Base-by-base conservation (phyloP, 2,888 invertebrate genomes). In the Cerastis rubricosa region DNA sequence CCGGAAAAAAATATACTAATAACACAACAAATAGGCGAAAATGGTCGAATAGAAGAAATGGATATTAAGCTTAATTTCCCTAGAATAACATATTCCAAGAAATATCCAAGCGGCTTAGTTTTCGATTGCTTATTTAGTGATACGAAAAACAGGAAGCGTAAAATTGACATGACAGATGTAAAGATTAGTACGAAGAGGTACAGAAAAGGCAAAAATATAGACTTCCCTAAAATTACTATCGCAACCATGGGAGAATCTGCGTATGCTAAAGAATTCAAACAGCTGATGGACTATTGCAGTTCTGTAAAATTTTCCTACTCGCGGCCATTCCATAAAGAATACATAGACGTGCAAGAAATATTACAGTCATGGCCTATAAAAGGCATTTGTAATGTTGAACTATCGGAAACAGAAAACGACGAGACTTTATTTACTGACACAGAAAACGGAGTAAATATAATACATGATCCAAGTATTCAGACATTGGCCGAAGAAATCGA, bases 281-380 rank as follows among this genome's bases (percentile, higher is more conserved):
- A 85, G 43, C 82, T 96, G 7, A 87, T 94, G 40, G 91, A 95
- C 79, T 96, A 96, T 87, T 93, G 90, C 65, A 94, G 90, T 74
- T 90, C 95, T 8, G 84, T 96, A 80, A 94, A 95, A 86, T 96
- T 96, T 92, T 96, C 96, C 43, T 96, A 92, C 79, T 91, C 94
- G 7, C 88, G 91, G 47, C 91, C 95, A 22, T 96, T 94, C 90
- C 94, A 95, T 89, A 94, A 92, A 92, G 95, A 95, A 72, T 71
- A 85, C 74, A 89, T 95, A 70, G 93, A 96, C 59, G 92, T 95
- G 11, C 82, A 89, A n/a, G 71, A 88, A 12, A 83, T 91, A 59
- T 75, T 93, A n/a, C 87, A 87, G 80, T 85, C 91, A 75, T 96
- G 96, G 96, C 96, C 96, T 72, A 90, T 94, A 57, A 85, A 87